phyloP scores from a whole-genome alignment of 2,888 invertebrate species.

The Apantesis nais region DNA sequence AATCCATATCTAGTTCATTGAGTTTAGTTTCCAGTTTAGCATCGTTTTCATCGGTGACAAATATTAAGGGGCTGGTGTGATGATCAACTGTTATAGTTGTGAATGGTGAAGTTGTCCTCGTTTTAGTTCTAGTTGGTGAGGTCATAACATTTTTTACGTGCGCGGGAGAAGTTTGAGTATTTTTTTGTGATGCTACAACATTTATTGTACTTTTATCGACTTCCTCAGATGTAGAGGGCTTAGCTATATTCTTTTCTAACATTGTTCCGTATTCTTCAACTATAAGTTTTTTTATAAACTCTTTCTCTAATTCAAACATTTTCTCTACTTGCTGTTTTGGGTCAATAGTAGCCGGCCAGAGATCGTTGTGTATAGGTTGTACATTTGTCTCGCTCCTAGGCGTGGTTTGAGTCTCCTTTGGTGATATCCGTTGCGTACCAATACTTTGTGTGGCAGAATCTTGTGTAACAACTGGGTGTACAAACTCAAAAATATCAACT shows the following conservation, averaged over 20 bases:
- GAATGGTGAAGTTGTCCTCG: constrained; percentile 78
- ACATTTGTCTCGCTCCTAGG: constrained; percentile 64
- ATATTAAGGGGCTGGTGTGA: constrained; percentile 71
- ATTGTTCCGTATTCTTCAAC: constrained; percentile 76
- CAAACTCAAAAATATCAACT: constrained; percentile 77
- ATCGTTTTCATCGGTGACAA: constrained; percentile 55
- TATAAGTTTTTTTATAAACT: constrained; percentile 76
- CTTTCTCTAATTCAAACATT: constrained; percentile 76
- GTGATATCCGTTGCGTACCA: constrained; percentile 61
- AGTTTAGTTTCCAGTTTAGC: constrained; percentile 52
- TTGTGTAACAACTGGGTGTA: constrained; percentile 74
- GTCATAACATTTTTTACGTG: constrained; percentile 79
- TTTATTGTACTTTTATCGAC: constrained; percentile 54
- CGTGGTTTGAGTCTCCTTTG: constrained; percentile 80
- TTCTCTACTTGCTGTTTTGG: constrained; percentile 71
- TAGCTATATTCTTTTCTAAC: constrained; percentile 70
- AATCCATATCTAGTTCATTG: constrained; percentile 65
- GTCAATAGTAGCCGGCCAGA: constrained; percentile 72
- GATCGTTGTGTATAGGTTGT: constrained; percentile 73
- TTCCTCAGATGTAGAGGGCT: constrained; percentile 69
- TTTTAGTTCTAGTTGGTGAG: constrained; percentile 75
- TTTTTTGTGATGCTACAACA: constrained; percentile 66
- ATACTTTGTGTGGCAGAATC: constrained; percentile 78
- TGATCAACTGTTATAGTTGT: constrained; percentile 59
- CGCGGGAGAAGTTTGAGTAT: constrained; percentile 80